A percentile compares a stretch with the other conserved stretches of the same genome.
These are phyloP conservation scores for Halcyon senegalensis DNA, from an alignment of 2,113 vertebrate genomes.

Conservation along the genomic window DNA sequence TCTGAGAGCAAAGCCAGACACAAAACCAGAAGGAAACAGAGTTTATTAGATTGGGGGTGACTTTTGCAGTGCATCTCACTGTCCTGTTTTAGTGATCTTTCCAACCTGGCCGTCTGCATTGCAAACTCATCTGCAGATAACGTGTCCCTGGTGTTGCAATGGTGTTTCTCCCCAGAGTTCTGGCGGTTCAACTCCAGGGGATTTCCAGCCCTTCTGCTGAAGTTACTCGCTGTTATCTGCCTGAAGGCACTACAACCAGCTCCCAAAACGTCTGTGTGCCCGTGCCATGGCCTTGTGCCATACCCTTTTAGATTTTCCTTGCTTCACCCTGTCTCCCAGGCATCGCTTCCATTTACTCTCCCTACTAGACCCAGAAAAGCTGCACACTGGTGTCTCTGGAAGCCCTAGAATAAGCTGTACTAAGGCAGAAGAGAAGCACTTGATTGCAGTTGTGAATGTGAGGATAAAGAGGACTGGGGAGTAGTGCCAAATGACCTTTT, in stretches of 20 bases:
- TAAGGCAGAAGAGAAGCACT: not conserved
- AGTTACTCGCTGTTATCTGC: not conserved
- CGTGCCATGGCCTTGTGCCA: not conserved
- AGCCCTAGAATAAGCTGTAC: not conserved
- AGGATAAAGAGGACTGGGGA: not conserved
- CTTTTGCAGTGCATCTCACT: not conserved
- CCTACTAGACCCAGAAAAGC: not conserved
- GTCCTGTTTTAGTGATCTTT: not conserved
- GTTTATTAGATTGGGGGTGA: not conserved
- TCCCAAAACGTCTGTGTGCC: not conserved
- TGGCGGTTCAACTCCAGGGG: not conserved
- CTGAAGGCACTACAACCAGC: not conserved
- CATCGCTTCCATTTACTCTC: not conserved
- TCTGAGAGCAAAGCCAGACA: not conserved
- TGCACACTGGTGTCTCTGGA: not conserved
- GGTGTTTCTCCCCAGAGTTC: not conserved
- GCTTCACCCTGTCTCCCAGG: not conserved
- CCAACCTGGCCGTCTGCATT: not conserved
- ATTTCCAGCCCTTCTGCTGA: slow-evolving; percentile 1
- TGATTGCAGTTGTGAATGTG: rapidly evolving
- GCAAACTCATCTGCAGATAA: not conserved
- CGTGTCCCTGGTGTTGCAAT: not conserved
- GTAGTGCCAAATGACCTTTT: not conserved
- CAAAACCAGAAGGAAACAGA: not conserved
- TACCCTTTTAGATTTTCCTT: not conserved